Evolutionary conservation across 2,113 vertebrate genomes (phyloP), one percentile per base, ranked within the genome.

Genomic region (Sula dactylatra): DNA sequence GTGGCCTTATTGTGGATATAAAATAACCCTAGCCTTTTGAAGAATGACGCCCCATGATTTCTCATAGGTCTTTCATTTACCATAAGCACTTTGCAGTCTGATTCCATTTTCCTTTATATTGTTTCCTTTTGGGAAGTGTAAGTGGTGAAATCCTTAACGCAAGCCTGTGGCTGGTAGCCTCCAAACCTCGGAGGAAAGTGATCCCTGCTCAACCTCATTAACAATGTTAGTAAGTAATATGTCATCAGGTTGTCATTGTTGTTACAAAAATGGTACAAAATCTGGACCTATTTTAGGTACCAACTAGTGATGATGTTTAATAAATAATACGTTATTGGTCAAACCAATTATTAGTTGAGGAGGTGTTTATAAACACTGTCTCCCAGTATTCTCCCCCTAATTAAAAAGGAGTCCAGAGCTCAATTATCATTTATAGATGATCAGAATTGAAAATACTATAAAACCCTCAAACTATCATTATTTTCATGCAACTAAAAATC

Each of bases 21-120:
- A 87, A 91, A 49, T 69, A 65, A 9, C 27, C 21, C 3, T 3
- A 52, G 47, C 55, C 67, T 78, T 84, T 52, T 27, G 69, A 82
- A 80, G 88, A 65, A 7, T 21, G 31, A n/a, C 0, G 0, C 52
- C 49, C 7, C 2, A 0, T 34, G 31, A 26, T 52, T 74, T 29
- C 61, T 69, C 45, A 21, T 4, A 6, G 47, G 6, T 7, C 25
- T 76, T 56, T 32, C 49, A 26, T 84, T 72, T 76, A 50, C 71
- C 26, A 10, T 5, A 13, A 84, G 55, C 55, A 11, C 72, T 88
- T 44, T 65, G 65, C 83, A 89, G 73, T 69, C 59, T 17, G 12
- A 54, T 87, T 52, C 66, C 40, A 4, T 88, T 92, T 77, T 36
- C 66, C 66, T 92, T 77, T 54, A 7, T 36, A 3, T 6, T 45